Evolutionary conservation across 2,113 vertebrate species (phyloP), one percentile per base, ranked within the genome.

Genomic region (Lepidothrix coronata): DNA sequence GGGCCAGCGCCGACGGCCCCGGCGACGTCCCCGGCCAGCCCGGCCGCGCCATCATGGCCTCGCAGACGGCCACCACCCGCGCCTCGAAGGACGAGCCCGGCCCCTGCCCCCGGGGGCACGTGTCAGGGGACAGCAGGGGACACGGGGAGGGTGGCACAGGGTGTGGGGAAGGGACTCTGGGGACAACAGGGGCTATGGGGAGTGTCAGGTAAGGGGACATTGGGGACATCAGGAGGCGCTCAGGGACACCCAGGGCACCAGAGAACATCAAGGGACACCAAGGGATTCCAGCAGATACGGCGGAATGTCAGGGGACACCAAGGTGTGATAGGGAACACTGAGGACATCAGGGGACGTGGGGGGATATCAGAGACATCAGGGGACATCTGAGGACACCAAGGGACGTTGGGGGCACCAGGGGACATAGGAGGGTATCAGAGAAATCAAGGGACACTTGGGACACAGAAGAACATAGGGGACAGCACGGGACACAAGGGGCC

Each of bases 241-340:
- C 18, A 3, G 1, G 3, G 33, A 39, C 17, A 4, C 1, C 4
- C 5, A 19, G 30, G 18, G 22, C 11, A 54, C 14, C 19, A 28
- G 11, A 11, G 23, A n/a, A 33, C 18, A 31, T 27, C 28, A 6
- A 28, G 14, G 52, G 28, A 31, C 30, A 31, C 21, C 33, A 8
- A 14, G 1, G 1, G 0, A n/a, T 18, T 15, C 46, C 44, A 43
- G 15, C 37, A 25, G 37, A 13, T 2, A 44, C 3, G 2, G 3
- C 12, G 37, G 20, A 44, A 35, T 0, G 1, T 14, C 30, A 19
- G 7, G 9, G 11, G 8, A 12, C 33, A 31, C 3, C 13, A 7
- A 10, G 7, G 8, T 8, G 24, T 12, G 1, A 5, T 4, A 22
- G 5, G 22, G 39, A 13, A 44, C 35, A 21, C 6, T 0, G 8